Evolutionary conservation across 2,797 vertebrate species (phyloP).

Genomic region (Poeciliopsis infans): DNA sequence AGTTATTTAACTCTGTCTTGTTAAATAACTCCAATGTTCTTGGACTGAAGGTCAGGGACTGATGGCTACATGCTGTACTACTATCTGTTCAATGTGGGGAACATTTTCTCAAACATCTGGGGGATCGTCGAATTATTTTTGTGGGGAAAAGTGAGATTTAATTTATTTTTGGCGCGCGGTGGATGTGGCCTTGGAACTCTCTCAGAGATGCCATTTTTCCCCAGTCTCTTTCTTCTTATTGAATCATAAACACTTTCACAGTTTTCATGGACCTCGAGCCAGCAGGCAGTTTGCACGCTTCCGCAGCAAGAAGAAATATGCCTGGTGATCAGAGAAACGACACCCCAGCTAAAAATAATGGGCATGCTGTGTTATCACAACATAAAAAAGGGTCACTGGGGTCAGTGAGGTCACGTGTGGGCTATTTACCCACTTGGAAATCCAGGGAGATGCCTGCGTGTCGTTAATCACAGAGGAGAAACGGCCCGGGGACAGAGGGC

Average conservation of each 20-base stretch:
- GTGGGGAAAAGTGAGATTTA: not conserved
- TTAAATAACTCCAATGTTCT: not conserved
- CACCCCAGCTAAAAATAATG: not conserved
- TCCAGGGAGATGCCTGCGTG: not conserved
- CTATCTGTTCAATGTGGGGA: no score
- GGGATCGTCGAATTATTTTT: not conserved
- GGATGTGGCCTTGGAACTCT: not conserved
- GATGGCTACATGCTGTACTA: not conserved
- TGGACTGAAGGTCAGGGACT: not conserved
- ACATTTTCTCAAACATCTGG: not conserved
- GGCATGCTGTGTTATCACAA: slow-evolving; percentile 6
- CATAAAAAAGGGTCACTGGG: not conserved
- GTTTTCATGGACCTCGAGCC: not conserved
- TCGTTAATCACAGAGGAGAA: not conserved
- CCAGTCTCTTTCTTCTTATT: not conserved
- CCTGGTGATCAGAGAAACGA: not conserved
- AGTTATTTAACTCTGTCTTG: not conserved
- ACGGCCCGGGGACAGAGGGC: not conserved
- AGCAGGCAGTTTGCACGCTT: not conserved
- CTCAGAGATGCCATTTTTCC: not conserved
- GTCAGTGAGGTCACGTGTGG: slow-evolving; percentile 1
- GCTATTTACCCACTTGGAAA: slow-evolving; percentile 2
- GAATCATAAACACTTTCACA: not conserved
- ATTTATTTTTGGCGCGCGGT: not conserved
- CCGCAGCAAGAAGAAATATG: not conserved